Conservation (phyloP, 2,113 vertebrate genomes). For the Eurystomus gularis region DNA sequence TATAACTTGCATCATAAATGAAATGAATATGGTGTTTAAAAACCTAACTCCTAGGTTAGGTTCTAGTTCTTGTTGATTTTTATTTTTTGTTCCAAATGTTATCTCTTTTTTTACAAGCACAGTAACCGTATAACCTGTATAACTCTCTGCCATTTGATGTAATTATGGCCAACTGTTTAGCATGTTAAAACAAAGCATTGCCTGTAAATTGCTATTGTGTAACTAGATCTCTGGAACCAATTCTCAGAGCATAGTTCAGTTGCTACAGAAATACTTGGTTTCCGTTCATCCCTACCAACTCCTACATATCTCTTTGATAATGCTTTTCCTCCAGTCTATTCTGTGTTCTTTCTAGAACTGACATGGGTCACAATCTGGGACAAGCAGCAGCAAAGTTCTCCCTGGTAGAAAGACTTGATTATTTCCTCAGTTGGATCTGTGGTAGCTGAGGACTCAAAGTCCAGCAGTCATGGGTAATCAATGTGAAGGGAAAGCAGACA, state of each 20-base stretch:
- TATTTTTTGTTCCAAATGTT: neutral
- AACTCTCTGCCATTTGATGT: neutral
- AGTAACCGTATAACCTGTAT: neutral
- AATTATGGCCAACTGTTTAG: neutral
- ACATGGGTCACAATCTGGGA: neutral
- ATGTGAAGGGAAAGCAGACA: neutral
- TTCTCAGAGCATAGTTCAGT: neutral
- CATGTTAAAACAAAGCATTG: neutral
- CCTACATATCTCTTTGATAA: neutral
- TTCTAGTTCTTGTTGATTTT: neutral
- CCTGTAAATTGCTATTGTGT: neutral
- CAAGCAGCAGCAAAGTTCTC: neutral
- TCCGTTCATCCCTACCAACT: neutral
- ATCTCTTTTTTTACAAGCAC: neutral
- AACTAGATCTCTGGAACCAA: neutral
- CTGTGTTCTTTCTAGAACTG: neutral
- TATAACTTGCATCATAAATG: neutral
- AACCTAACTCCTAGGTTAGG: no score
- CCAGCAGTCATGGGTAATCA: neutral
- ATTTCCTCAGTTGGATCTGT: neutral
- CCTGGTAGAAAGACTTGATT: neutral
- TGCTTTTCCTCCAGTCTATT: neutral
- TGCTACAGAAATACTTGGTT: neutral
- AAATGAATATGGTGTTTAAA: neutral
- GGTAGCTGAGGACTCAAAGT: neutral